Conservation (phyloP, 2,797 vertebrate species). For the Oryzias sinensis region DNA sequence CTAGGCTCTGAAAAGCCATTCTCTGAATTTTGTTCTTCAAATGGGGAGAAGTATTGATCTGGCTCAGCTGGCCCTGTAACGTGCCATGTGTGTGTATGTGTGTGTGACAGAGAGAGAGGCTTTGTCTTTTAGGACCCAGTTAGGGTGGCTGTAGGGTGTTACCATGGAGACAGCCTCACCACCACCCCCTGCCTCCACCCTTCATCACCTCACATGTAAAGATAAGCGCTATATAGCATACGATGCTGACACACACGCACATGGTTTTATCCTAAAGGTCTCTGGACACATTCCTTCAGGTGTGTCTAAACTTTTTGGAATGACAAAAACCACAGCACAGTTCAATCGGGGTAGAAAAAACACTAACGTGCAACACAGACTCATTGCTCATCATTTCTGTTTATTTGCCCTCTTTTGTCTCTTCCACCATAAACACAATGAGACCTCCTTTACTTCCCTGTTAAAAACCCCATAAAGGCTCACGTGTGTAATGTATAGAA, state of each 20-base stretch:
- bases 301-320: constrained; percentile 42
- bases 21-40: constrained; percentile 99
- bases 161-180: constrained; percentile 72
- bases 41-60: constrained; percentile 99
- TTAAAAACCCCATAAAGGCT: neutral
- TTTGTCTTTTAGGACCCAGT: constrained; percentile 76
- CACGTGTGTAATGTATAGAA: constrained; percentile 12
- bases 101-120: constrained; percentile 46
- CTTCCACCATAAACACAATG: constrained; percentile 51
- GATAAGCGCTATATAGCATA: constrained; percentile 24
- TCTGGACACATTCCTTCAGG: constrained; percentile 49
- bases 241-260: constrained; percentile 11
- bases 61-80: constrained; percentile 91
- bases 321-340: constrained; percentile 22
- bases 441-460: constrained; percentile 14
- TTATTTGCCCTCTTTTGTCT: constrained; percentile 70
- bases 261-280: constrained; percentile 25
- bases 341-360: constrained; percentile 35
- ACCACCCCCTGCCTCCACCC: constrained; percentile 16
- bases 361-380: constrained; percentile 73
- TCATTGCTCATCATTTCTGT: constrained; percentile 77
- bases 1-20: constrained; percentile 91
- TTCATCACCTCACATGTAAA: constrained; percentile 30
- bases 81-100: constrained; percentile 60
- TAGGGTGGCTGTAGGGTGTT: constrained; percentile 69